These are phyloP conservation scores for Mergus octosetaceus DNA, from an alignment of 2,797 vertebrate genomes.

Conservation along the genomic window DNA sequence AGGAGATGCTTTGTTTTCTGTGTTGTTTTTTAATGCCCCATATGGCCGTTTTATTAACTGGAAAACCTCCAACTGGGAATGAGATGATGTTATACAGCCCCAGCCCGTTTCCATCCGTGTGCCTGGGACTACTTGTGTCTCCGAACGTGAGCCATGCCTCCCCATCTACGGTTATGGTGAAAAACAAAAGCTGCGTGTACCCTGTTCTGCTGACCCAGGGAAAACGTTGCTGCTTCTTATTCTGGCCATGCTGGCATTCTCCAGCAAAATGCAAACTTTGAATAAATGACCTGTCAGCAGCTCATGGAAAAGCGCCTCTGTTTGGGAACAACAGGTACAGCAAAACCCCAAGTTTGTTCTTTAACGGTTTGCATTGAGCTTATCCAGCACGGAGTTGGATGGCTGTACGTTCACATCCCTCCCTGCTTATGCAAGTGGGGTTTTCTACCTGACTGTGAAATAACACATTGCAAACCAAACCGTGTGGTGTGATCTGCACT, in stretches of 20 bases:
- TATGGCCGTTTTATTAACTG: constrained; percentile 29
- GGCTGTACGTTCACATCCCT: background rate
- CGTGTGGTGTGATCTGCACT: background rate
- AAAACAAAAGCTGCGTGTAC: constrained; percentile 2
- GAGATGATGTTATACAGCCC: constrained; percentile 52
- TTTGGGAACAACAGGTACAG: background rate
- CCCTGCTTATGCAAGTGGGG: background rate
- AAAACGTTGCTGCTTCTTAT: background rate
- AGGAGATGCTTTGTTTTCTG: constrained; percentile 43
- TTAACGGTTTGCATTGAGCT: background rate
- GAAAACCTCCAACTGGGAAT: constrained; percentile 46
- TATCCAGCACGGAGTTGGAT: background rate
- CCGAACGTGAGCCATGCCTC: background rate
- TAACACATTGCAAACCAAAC: background rate
- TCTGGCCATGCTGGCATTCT: background rate
- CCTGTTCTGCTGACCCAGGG: constrained; percentile 6
- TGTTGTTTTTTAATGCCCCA: constrained; percentile 21
- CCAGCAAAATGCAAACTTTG: background rate
- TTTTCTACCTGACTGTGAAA: background rate
- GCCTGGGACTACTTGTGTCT: background rate
- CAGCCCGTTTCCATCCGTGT: background rate
- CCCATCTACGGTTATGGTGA: background rate
- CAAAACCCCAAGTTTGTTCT: background rate
- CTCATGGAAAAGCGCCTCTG: background rate
- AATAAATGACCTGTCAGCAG: background rate